These are phyloP conservation scores for Hapalemur alaotrensis DNA, from an alignment of 2,797 vertebrate species.

Conservation along the genomic window DNA sequence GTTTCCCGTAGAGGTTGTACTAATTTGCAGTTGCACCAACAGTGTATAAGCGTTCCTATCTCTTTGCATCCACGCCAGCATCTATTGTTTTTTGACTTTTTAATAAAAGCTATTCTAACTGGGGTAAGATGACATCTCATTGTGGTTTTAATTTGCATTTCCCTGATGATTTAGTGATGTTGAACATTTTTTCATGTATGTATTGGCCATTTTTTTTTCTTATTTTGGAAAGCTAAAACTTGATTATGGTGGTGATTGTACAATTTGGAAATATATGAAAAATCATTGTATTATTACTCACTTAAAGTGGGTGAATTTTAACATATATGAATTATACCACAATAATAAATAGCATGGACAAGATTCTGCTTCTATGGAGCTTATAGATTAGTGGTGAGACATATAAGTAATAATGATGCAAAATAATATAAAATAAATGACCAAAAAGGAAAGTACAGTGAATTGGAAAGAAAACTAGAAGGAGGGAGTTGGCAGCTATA, in stretches of 20 bases:
- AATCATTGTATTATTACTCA: not conserved
- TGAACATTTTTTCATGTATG: not conserved
- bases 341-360: not conserved
- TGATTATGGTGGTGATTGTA: not conserved
- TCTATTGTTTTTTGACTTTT: not conserved
- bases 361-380: not conserved
- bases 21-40: not conserved
- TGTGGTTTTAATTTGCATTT: not conserved
- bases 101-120: not conserved
- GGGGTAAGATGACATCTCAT: not conserved
- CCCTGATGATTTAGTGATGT: not conserved
- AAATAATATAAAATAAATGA: not conserved
- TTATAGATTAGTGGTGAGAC: not conserved
- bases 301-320: not conserved
- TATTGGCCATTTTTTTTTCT: not conserved
- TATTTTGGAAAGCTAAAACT: not conserved
- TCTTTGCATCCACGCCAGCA: not conserved
- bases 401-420: not conserved
- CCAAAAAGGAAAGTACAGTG: not conserved
- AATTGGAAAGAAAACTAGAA: not conserved
- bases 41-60: not conserved
- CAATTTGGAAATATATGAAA: not conserved
- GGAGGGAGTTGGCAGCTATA: not conserved
- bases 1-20: not conserved
- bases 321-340: not conserved